Conservation (phyloP, 2,888 invertebrate species). For the Drosophila meridiana region DNA sequence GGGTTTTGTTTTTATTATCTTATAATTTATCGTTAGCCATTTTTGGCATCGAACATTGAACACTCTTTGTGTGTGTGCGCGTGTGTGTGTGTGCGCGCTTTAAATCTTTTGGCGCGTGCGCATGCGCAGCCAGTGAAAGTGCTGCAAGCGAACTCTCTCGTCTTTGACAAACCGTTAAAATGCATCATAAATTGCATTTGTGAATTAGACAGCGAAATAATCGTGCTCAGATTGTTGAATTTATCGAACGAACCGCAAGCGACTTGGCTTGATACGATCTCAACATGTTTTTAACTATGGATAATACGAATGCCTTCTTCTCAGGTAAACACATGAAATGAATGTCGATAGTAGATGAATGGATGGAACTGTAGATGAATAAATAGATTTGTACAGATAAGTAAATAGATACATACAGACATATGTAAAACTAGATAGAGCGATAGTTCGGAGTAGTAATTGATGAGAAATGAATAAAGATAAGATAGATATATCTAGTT, state of each 20-base stretch:
- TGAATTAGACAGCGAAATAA: constrained; percentile 44
- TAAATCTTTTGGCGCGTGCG: constrained; percentile 63
- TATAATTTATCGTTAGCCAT: constrained; percentile 44
- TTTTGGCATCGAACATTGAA: constrained; percentile 52
- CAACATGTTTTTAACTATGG: constrained; percentile 84
- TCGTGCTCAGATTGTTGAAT: constrained; percentile 44
- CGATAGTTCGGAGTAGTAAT: background rate
- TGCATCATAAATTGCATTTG: constrained; percentile 58
- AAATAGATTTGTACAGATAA: background rate
- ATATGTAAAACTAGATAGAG: background rate
- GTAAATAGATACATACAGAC: background rate
- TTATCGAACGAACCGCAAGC: constrained; percentile 21
- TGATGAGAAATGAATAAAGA: background rate
- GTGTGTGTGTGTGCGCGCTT: constrained; percentile 20
- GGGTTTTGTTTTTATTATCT: constrained; percentile 26
- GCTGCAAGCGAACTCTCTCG: constrained; percentile 16
- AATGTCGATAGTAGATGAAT: background rate
- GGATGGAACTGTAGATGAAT: background rate
- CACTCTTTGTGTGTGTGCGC: constrained; percentile 6
- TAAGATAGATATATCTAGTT: background rate
- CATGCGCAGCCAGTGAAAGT: constrained; percentile 72
- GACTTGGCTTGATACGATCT: constrained; percentile 16
- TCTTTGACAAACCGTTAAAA: constrained; percentile 30
- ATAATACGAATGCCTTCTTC: constrained; percentile 83
- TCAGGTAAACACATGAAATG: constrained; percentile 76